phyloP scores from a whole-genome alignment of 2,797 vertebrate genomes.

The Myioborus miniatus region DNA sequence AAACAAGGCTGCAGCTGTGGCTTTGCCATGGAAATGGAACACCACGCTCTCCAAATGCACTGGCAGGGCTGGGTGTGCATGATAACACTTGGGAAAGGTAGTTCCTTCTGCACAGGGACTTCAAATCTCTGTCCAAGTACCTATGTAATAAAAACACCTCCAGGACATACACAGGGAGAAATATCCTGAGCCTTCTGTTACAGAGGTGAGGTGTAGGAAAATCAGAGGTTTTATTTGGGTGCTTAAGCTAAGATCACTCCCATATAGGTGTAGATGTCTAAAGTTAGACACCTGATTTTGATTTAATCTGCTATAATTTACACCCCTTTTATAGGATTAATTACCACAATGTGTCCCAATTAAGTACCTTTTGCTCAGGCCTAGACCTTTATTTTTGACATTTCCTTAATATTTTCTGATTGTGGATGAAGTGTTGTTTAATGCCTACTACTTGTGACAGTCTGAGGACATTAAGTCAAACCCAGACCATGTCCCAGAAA shows the following conservation, averaged over 20 bases:
- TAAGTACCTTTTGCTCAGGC: not conserved
- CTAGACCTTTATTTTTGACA: not conserved
- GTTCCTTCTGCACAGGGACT: not conserved
- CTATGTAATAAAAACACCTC: not conserved
- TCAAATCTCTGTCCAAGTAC: not conserved
- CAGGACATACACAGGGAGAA: not conserved
- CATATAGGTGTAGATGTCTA: not conserved
- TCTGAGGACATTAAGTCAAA: not conserved
- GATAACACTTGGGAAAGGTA: not conserved
- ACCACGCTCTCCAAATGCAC: not conserved
- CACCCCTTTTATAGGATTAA: not conserved
- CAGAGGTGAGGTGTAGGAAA: not conserved
- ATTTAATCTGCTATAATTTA: not conserved
- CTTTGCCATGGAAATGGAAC: conserved; percentile 13
- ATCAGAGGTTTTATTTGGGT: not conserved
- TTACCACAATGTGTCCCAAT: fast-evolving
- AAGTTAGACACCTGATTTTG: not conserved
- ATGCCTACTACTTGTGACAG: not conserved
- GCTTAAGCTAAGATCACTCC: not conserved
- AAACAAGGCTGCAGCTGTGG: conserved; percentile 14
- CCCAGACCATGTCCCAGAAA: not conserved
- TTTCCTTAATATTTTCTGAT: not conserved
- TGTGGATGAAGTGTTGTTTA: not conserved
- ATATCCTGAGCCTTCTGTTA: not conserved
- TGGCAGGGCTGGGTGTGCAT: not conserved